Evolutionary conservation across 2,888 invertebrate species (phyloP), one percentile per base, ranked within the genome.

Genomic region (Drosophila peninsularis): DNA sequence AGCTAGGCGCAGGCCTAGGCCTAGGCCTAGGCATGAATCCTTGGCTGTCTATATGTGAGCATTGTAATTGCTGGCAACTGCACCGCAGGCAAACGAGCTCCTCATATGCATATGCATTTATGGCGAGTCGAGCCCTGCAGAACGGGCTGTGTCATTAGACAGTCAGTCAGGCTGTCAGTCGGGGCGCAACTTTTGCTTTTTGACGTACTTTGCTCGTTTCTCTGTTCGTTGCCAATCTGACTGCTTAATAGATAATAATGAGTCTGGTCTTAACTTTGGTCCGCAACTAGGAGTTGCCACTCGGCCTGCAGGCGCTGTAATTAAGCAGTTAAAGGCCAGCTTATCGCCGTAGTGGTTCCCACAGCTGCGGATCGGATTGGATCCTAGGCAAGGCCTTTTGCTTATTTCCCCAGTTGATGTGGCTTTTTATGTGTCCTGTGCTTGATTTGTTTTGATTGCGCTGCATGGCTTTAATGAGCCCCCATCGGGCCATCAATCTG

Each of bases 191-290:
- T 68, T 80, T 78, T 76, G 67, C 70, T 74, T 76, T 74, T 36
- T 10, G 49, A 30, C 30, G 49, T 19, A 27, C 6, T 42, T 53
- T 49, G 49, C 45, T 19, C 5, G 34, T 21, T 11, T 64, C 5
- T 32, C 32, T 52, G 47, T 54, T 56, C 19, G 19, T 47, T 64
- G 58, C 41, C 75, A 65, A 70, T 80, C 81, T 80, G 83, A 79
- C 84, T 85, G 65, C 74, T 82, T 89, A 87, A 88, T 87, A 87
- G 89, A 89, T 89, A 88, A 87, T 87, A 87, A 87, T 89, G 87
- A 87, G 80, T 78, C 68, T 71, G 71, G 36, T 34, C 47, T 47
- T 60, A 60, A 13, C 50, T 36, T 56, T 19, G 57, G 47, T 14
- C 45, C 30, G n/a, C 44, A 39, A 42, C 56, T 39, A 32, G 37